phyloP scores from a whole-genome alignment of 2,113 vertebrate species.

The Sebastes schlegelii region DNA sequence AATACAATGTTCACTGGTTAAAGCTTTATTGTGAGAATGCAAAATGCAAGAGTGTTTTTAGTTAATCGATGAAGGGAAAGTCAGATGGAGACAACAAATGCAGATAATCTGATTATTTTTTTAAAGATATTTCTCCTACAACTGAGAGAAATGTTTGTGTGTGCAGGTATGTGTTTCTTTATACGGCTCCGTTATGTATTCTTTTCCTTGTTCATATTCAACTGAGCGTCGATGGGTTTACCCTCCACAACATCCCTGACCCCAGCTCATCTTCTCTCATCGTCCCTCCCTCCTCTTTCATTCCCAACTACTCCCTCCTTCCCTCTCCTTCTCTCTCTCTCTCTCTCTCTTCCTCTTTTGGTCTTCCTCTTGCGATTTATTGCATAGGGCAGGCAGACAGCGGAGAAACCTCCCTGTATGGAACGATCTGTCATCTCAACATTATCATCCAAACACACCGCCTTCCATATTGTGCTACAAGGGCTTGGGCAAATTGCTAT shows the following conservation, averaged over 20 bases:
- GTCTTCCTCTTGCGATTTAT: conserved; percentile 85
- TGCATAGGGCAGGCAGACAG: conserved; percentile 83
- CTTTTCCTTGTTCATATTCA: conserved; percentile 10
- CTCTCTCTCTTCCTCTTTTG: conserved; percentile 47
- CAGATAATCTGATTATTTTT: neutral
- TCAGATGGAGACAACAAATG: neutral
- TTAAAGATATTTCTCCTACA: neutral
- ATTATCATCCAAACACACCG: conserved; percentile 94
- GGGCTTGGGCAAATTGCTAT: conserved; percentile 96
- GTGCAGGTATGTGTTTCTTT: neutral
- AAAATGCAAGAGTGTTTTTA: conserved; percentile 44
- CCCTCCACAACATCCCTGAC: conserved; percentile 50
- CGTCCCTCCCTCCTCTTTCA: conserved; percentile 50
- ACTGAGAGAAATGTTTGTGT: neutral
- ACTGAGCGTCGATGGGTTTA: conserved; percentile 22
- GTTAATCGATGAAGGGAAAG: neutral
- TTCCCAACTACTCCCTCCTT: conserved; percentile 47
- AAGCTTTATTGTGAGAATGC: conserved; percentile 15
- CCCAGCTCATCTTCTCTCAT: conserved; percentile 54
- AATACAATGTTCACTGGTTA: conserved; percentile 30
- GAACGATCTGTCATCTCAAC: conserved; percentile 95
- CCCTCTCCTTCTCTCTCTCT: conserved; percentile 29
- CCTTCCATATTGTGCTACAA: conserved; percentile 96
- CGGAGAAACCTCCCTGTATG: conserved; percentile 91
- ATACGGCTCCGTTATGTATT: neutral